Evolutionary conservation across 2,797 vertebrate genomes (phyloP).

Genomic region (Pantherophis alleghaniensis): DNA sequence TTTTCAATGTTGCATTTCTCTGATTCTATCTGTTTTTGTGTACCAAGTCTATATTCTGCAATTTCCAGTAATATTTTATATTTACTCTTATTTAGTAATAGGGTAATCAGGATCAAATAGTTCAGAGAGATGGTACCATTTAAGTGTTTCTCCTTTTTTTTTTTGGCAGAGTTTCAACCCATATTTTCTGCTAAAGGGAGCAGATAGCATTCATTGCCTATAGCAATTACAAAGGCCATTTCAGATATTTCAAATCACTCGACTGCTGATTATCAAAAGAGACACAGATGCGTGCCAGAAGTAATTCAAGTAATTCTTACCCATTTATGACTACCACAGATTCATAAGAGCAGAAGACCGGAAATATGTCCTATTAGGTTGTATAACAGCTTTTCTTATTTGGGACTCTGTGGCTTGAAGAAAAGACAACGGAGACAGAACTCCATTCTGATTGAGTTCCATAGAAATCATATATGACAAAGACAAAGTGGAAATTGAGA

Average conservation of each 20-base stretch:
- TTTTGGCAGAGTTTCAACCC: neutral
- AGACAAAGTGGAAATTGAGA: neutral
- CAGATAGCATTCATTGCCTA: neutral
- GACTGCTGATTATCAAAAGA: neutral
- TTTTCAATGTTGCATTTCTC: neutral
- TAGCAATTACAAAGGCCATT: neutral
- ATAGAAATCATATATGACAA: neutral
- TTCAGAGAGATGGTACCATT: conserved; percentile 35
- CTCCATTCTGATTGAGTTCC: neutral
- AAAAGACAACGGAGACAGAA: neutral
- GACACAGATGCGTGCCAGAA: neutral
- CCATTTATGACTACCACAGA: neutral
- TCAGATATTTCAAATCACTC: neutral
- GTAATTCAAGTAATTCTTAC: neutral
- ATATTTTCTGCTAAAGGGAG: neutral
- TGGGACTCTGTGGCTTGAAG: neutral
- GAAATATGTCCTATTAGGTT: neutral
- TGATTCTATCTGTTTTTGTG: neutral
- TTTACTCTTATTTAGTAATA: conserved; percentile 23
- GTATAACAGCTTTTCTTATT: neutral
- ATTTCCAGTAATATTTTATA: conserved; percentile 14
- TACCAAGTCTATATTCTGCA: neutral
- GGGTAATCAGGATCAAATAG: neutral
- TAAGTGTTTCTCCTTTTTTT: conserved; percentile 34
- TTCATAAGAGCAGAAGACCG: neutral